Evolutionary conservation across 1,140 invertebrate genomes (phyloP).

Genomic region (Sitophilus oryzae): DNA sequence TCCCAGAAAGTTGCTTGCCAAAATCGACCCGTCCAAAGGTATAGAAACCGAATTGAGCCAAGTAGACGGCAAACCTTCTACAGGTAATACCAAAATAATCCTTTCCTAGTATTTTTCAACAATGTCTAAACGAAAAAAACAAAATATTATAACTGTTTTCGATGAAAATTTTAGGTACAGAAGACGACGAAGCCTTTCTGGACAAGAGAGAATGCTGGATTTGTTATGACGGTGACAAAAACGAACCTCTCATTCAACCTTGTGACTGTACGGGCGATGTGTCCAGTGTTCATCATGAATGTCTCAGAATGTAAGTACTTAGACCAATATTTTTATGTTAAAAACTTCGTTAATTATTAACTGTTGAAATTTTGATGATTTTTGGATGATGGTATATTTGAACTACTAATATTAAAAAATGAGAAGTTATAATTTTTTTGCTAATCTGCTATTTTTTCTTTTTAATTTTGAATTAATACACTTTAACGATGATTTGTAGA

Average conservation of each 20-base stretch:
- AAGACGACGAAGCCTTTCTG: conserved; percentile 46
- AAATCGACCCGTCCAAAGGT: conserved; percentile 45
- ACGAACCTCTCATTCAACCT: conserved; percentile 80
- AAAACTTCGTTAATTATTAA: too few species aligned
- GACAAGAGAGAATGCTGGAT: conserved; percentile 80
- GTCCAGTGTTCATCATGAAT: conserved; percentile 85
- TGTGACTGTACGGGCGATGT: conserved; percentile 88
- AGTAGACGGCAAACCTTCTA: conserved; percentile 12
- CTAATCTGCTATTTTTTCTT: too few species aligned
- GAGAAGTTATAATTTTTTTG: too few species aligned
- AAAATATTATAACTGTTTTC: too few species aligned
- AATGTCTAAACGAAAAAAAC: too few species aligned
- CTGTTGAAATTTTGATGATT: too few species aligned
- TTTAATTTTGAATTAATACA: too few species aligned
- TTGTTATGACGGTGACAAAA: conserved; percentile 78
- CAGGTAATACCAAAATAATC: conserved; percentile 1
- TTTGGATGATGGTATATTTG: too few species aligned
- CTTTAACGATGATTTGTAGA: too few species aligned
- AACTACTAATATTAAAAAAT: too few species aligned
- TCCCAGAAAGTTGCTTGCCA: conserved; percentile 75
- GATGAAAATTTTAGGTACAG: conserved; percentile 4
- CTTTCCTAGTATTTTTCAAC: too few species aligned
- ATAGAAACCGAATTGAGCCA: conserved; percentile 18
- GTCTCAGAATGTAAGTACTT: conserved; percentile 63
- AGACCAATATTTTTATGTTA: too few species aligned